Evolutionary conservation across 1,140 invertebrate species (phyloP).

Genomic region (Heterodera schachtii): DNA sequence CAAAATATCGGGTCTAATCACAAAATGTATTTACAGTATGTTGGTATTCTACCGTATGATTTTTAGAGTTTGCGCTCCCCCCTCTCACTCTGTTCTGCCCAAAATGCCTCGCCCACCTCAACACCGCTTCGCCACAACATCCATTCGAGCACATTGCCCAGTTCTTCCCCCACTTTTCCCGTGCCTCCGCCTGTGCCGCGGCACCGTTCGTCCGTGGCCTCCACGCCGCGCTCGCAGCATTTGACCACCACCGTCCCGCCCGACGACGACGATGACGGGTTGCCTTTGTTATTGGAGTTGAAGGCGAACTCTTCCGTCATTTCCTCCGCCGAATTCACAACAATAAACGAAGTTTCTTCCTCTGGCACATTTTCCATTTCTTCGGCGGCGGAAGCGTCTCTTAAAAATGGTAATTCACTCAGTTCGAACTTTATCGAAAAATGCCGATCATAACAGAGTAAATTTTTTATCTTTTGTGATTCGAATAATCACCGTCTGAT

Average conservation of each 20-base stretch:
- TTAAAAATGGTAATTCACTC: not conserved
- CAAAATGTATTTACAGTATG: too few species aligned
- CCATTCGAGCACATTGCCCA: slow-evolving; percentile 75
- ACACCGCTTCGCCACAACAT: slow-evolving; percentile 92
- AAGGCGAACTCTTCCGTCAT: not conserved
- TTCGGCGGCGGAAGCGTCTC: not conserved
- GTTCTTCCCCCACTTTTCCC: not conserved
- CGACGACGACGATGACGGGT: not conserved
- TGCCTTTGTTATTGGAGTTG: not conserved
- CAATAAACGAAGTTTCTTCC: slow-evolving; percentile 38
- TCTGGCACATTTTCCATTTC: not conserved
- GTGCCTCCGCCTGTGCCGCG: not conserved
- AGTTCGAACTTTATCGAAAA: too few species aligned
- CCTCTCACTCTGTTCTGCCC: slow-evolving; percentile 61
- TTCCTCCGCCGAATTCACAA: slow-evolving; percentile 6
- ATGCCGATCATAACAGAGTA: not conserved
- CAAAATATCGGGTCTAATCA: too few species aligned
- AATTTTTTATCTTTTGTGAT: too few species aligned
- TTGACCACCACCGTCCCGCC: not conserved
- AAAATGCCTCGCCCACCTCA: slow-evolving; percentile 78
- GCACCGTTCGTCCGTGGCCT: not conserved
- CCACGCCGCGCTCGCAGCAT: slow-evolving; percentile 11
- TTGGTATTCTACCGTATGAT: too few species aligned
- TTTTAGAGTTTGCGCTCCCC: too few species aligned
- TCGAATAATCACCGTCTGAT: not conserved